Evolutionary conservation across 2,888 invertebrate species (phyloP), one percentile per base, ranked within the genome.

Genomic region (Rhingia rostrata): DNA sequence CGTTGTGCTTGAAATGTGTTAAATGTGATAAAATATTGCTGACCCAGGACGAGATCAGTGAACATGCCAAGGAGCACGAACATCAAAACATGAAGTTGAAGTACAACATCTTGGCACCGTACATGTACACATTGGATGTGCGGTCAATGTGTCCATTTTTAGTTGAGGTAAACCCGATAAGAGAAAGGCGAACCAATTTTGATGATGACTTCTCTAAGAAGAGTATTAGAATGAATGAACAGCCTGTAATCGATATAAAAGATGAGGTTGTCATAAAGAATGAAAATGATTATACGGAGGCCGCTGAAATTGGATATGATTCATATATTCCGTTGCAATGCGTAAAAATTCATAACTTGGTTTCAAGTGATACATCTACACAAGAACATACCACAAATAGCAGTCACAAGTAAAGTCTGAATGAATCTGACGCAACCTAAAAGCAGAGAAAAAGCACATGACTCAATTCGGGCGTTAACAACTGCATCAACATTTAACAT

Each of bases 251-350:
- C 0, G 12, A 63, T 22, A 39, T 61, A 12, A 72, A 77, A 35
- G 22, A 78, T 7, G 72, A 78, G 14, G 35, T 83, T 7, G 6
- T 53, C 12, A 39, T 81, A 32, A 81, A 81, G 58, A 69, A 41
- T 0, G 78, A 78, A 30, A 3, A 0, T 1, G 61, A 67, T 0
- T 61, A 73, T 6, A 39, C 0, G 33, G 6, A 6, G 4, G 1
- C 30, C 4, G 39, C 9, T 0, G n/a, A n/a, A 3, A 7, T n/a
- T 6, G 0, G 12, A 33, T 3, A 45, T 5, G 6, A 47, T 43
- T 6, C n/a, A 3, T 35, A n/a, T 9, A 22, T 1, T 22, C 33
- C 67, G 0, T 49, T 84, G 7, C 79, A 79, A 4, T 84, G 84
- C 53, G 49, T 74, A 0, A 66, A 70, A 32, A 61, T 84, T 32